Evolutionary conservation across 1,140 invertebrate species (phyloP).

Genomic region (Solenopsis invicta): DNA sequence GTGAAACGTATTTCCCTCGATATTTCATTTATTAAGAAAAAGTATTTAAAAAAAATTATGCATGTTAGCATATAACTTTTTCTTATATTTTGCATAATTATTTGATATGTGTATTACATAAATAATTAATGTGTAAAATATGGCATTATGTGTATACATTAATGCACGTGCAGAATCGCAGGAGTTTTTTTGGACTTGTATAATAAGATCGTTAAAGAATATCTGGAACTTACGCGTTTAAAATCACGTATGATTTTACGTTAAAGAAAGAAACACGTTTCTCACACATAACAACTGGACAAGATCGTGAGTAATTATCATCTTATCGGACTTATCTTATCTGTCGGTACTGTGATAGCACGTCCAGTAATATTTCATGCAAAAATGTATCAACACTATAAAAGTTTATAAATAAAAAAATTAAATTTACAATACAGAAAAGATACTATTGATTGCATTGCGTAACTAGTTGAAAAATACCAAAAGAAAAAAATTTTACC

Average conservation of each 20-base stretch:
- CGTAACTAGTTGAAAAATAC: neutral
- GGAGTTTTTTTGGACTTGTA: neutral
- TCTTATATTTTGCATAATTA: neutral
- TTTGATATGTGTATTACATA: neutral
- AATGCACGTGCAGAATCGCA: neutral
- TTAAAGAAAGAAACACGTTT: neutral
- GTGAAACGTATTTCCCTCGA: neutral
- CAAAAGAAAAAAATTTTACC: neutral
- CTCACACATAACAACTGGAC: constrained; percentile 27
- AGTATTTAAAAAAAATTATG: no score
- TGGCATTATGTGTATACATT: neutral
- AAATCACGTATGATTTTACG: constrained; percentile 35
- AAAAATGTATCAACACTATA: constrained; percentile 34
- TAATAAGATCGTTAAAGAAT: neutral
- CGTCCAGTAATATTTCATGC: neutral
- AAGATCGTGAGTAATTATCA: neutral
- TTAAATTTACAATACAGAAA: neutral
- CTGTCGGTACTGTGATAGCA: constrained; percentile 7
- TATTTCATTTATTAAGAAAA: neutral
- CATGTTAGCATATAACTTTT: no score
- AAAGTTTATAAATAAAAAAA: constrained; percentile 14
- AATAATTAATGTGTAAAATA: neutral
- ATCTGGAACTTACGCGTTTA: neutral
- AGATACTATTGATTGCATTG: neutral
- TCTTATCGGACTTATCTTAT: constrained; percentile 16